A percentile compares a stretch with the other conserved stretches of the same genome.
Conservation (phyloP, 1,140 invertebrate species). For the Euborellia annulipes region DNA sequence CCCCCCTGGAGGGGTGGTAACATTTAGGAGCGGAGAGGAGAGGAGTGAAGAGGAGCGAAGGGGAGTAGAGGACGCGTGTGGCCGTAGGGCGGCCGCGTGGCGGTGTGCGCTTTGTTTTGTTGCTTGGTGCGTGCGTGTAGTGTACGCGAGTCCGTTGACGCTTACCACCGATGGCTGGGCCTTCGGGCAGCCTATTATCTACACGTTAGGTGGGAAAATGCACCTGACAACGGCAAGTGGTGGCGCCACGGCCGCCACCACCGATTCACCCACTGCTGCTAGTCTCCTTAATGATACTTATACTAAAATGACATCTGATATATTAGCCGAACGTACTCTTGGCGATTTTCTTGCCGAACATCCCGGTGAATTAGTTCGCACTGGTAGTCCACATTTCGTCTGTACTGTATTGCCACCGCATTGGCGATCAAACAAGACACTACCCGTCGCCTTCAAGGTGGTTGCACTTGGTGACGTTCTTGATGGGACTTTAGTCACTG, state of each 20-base stretch:
- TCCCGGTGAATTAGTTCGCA: constrained; percentile 74
- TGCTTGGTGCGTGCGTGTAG: too few relatives aligned
- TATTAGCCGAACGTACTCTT: constrained; percentile 69
- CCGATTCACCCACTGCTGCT: constrained; percentile 26
- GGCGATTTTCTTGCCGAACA: constrained; percentile 82
- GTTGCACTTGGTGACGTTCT: constrained; percentile 80
- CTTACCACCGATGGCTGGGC: too few relatives aligned
- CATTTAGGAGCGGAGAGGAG: too few relatives aligned
- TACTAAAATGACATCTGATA: constrained; percentile 72
- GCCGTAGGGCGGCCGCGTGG: too few relatives aligned
- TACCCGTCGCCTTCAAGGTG: constrained; percentile 88
- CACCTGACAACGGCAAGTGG: constrained; percentile 18
- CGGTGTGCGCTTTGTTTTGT: too few relatives aligned
- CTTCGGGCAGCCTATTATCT: too few relatives aligned
- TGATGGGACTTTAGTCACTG: constrained; percentile 89
- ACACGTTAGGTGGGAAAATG: too few relatives aligned
- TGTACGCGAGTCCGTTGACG: too few relatives aligned
- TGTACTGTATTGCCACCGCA: constrained; percentile 85
- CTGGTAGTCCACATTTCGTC: constrained; percentile 81
- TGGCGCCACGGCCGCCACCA: constrained; percentile 27
- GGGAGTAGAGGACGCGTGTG: too few relatives aligned
- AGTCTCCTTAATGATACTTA: constrained; percentile 60
- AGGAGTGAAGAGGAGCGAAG: too few relatives aligned
- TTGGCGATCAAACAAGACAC: constrained; percentile 93
- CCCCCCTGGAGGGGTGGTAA: too few relatives aligned